A percentile compares a stretch with the other conserved stretches of the same genome.
These are phyloP conservation scores for Falco peregrinus DNA, from an alignment of 2,797 vertebrate genomes.

Conservation along the genomic window DNA sequence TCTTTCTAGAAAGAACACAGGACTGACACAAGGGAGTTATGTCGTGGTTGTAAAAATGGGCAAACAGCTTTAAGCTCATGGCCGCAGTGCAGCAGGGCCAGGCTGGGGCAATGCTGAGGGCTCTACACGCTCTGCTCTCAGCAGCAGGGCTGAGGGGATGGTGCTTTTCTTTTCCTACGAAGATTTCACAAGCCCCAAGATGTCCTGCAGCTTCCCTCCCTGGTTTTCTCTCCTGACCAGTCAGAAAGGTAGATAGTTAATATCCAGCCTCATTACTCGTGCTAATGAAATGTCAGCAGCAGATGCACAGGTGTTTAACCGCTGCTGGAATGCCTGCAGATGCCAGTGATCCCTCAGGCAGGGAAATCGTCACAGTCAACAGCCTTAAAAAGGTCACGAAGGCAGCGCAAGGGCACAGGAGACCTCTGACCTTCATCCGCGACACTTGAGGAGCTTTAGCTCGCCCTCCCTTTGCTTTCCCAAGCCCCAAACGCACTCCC, in stretches of 20 bases:
- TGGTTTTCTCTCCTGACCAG: background rate
- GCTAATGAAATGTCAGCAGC: slow-evolving; percentile 59
- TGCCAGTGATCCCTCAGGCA: slow-evolving; percentile 45
- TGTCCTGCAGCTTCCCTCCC: background rate
- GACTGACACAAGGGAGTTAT: background rate
- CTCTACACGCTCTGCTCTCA: background rate
- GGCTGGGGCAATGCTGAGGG: accelerated
- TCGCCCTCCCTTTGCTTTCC: background rate
- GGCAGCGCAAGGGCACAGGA: slow-evolving; percentile 2
- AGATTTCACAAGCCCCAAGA: background rate
- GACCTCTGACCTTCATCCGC: slow-evolving; percentile 52
- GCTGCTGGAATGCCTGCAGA: slow-evolving; percentile 40
- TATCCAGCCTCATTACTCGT: background rate
- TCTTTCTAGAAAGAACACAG: background rate
- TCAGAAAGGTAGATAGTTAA: slow-evolving; percentile 10
- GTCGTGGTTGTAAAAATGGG: background rate
- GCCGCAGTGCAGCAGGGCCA: background rate
- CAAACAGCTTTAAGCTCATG: background rate
- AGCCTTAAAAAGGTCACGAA: slow-evolving; percentile 51
- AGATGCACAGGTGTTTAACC: slow-evolving; percentile 33
- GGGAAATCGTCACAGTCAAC: slow-evolving; percentile 21
- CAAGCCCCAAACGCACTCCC: background rate
- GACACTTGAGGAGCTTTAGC: background rate
- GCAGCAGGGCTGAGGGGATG: background rate
- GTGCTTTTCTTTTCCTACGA: background rate